Evolutionary conservation across 2,113 vertebrate genomes (phyloP).

Genomic region (Synodontis membranacea): DNA sequence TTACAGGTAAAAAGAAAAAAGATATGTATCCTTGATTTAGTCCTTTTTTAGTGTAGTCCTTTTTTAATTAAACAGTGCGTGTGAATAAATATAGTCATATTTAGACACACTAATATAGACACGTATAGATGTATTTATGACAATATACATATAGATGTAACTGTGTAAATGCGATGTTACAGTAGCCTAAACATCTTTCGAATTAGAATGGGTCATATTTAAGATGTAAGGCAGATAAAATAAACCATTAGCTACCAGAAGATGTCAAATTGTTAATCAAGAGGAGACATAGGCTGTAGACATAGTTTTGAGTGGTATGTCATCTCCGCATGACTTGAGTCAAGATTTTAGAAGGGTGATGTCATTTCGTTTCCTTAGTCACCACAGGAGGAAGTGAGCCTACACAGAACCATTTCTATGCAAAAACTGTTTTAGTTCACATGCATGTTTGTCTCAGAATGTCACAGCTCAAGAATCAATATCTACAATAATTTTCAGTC

Average conservation of each 20-base stretch:
- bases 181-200: neutral
- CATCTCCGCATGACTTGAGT: slow-evolving; percentile 24
- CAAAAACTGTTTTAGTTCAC: neutral
- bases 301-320: neutral
- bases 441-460: slow-evolving; percentile 5
- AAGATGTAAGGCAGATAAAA: neutral
- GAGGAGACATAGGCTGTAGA: neutral
- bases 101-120: neutral
- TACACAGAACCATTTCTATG: slow-evolving; percentile 4
- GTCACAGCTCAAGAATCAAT: neutral
- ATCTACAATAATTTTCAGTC: neutral
- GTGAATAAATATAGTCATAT: neutral
- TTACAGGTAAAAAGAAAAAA: neutral
- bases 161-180: neutral
- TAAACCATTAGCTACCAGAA: neutral
- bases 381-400: slow-evolving; percentile 43
- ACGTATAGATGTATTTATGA: neutral
- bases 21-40: neutral
- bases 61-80: too few relatives aligned
- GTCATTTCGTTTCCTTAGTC: neutral
- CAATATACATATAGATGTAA: neutral
- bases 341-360: slow-evolving; percentile 29
- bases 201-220: neutral
- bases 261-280: neutral
- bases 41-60: neutral